Base-by-base conservation (phyloP, 2,113 vertebrate species). In the Perca schrenkii region DNA sequence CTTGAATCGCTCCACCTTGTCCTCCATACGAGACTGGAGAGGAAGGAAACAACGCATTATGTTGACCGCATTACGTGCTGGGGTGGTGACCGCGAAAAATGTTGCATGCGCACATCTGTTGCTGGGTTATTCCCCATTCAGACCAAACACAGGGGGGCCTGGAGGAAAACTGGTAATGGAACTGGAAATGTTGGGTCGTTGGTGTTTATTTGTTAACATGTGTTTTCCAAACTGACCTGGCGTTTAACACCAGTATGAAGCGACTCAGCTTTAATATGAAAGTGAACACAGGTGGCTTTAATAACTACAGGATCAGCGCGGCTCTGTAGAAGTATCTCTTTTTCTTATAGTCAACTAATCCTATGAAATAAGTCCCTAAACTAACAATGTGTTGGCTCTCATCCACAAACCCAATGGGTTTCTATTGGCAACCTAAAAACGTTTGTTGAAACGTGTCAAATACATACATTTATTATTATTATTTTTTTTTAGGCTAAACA, bases 1-100 rank as follows among this genome's bases (percentile, higher is more conserved):
- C 91, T 98, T 98, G 94, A 98, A 98, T 57, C 97, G 94, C 70
- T 96, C 96, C 54, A 97, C 95, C 89, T 98, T 98, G 92, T 98
- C 97, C 94, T 97, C 97, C 89, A 96, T 98, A 71, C 97, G 96
- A 86, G 97, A 98, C 97, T 98, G 88, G 12, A 83, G 50, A 62
- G 43, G 70, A 34, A 84, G 52, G 52, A 50, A 81, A 67, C 21
- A 80, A 13, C 72, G 4, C 16, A n/a, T 34, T 15, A 17, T 36
- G 31, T 16, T 3, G n/a, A 66, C 22, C 21, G 47, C 19, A 21
- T 5, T 6, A 31, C 12, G 54, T 4, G 28, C 3, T 61, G 74
- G 28, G 28, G 56, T 21, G 43, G 3, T 67, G 57, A 53, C 28
- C 15, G 49, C 28, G 36, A 17, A 22, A 71, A 71, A 8, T 21